phyloP scores from a whole-genome alignment of 2,113 vertebrate species.

The Stegostoma tigrinum region DNA sequence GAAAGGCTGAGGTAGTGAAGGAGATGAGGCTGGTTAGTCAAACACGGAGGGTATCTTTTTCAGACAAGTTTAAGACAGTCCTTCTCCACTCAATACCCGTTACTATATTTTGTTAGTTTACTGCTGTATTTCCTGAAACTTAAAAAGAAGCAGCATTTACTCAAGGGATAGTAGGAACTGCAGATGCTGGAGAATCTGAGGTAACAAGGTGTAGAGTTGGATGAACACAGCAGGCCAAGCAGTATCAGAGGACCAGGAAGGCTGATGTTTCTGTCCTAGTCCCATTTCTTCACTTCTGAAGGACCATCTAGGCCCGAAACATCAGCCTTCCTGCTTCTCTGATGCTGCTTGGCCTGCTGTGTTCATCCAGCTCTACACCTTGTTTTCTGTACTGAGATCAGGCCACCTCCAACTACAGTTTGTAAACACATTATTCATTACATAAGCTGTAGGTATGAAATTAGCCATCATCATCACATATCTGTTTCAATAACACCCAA shows the following conservation, averaged over 20 bases:
- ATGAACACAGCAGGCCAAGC: no score
- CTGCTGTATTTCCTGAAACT: neutral
- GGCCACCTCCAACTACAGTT: neutral
- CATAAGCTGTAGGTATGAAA: neutral
- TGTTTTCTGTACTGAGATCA: neutral
- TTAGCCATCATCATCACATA: neutral
- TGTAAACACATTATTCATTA: neutral
- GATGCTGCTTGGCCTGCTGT: no score
- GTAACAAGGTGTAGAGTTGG: no score
- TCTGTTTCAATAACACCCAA: neutral
- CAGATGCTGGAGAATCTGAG: no score
- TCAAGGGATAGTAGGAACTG: neutral
- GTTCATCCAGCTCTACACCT: no score
- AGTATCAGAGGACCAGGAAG: no score
- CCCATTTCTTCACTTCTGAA: no score
- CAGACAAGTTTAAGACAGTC: neutral
- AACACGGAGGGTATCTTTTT: neutral
- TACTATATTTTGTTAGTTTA: neutral
- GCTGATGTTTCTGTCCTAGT: no score
- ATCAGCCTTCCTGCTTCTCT: no score
- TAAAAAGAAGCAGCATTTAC: constrained; percentile 8
- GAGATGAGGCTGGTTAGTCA: neutral
- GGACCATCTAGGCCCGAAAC: no score
- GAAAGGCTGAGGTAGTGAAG: neutral
- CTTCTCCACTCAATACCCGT: neutral